Conservation (phyloP, 1,140 invertebrate species). For the Berghia stephanieae region DNA sequence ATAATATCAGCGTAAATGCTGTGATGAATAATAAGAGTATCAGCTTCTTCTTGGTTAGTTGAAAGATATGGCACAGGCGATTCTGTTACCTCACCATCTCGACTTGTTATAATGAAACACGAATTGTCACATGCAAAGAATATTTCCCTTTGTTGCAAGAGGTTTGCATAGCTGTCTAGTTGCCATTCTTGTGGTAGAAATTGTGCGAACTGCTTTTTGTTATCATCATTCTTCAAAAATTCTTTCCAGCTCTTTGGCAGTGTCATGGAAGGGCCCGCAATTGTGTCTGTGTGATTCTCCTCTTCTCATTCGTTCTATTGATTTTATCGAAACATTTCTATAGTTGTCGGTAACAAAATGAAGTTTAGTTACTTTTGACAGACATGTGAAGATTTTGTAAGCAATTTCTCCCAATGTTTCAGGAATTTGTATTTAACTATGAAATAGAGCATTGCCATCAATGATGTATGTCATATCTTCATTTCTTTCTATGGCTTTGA, state of each 20-base stretch:
- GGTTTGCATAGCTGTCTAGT: conserved; percentile 20
- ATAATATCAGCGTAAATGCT: no score
- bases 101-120: neutral
- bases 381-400: neutral
- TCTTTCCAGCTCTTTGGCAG: conserved; percentile 34
- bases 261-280: conserved; percentile 33
- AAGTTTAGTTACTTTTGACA: neutral
- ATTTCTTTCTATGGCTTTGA: neutral
- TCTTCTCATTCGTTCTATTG: conserved; percentile 16
- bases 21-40: no score
- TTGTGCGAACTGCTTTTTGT: conserved; percentile 33
- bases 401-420: conserved; percentile 7
- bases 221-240: conserved; percentile 40
- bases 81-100: neutral
- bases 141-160: conserved; percentile 20
- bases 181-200: conserved; percentile 24
- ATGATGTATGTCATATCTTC: neutral
- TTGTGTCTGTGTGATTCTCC: conserved; percentile 17
- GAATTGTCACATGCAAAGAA: conserved; percentile 29
- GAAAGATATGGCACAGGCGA: no score
- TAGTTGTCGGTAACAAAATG: conserved; percentile 10
- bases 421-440: neutral
- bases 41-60: no score
- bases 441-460: conserved; percentile 10
- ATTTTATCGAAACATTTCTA: neutral